Conservation (phyloP, 2,797 vertebrate genomes). For the Acestrorhynchus altus region DNA sequence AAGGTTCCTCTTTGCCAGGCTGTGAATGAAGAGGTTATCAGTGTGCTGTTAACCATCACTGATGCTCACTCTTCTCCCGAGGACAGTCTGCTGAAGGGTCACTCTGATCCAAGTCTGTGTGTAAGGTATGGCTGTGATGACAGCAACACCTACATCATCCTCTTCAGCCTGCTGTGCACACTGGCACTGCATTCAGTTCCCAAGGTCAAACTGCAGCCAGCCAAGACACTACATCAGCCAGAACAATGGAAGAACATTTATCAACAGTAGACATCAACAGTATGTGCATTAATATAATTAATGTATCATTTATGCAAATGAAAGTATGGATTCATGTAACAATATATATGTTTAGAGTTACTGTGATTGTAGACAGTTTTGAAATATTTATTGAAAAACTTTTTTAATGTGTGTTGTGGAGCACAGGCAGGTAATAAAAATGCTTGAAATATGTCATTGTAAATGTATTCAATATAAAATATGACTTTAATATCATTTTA, state of each 20-base stretch:
- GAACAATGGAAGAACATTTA: neutral
- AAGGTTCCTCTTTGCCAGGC: constrained; percentile 18
- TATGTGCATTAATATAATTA: neutral
- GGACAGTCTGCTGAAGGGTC: constrained; percentile 36
- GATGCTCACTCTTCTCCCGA: constrained; percentile 13
- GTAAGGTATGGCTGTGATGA: constrained; percentile 50
- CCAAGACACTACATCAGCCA: constrained; percentile 17
- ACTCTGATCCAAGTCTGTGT: constrained; percentile 2
- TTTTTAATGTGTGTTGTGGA: no score
- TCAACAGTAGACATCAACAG: neutral
- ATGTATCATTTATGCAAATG: no score
- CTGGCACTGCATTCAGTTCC: constrained; percentile 34
- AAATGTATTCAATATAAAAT: no score
- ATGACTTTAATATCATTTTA: no score
- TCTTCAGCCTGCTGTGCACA: constrained; percentile 34
- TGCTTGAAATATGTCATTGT: no score
- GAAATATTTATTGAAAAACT: no score
- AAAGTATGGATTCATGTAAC: no score
- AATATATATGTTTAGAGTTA: no score
- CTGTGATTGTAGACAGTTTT: no score
- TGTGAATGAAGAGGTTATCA: constrained; percentile 45
- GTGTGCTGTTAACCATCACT: constrained; percentile 19
- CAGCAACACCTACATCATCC: constrained; percentile 51
- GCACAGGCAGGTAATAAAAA: no score
- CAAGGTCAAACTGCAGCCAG: constrained; percentile 47